These are phyloP conservation scores for Melanerpes aurifrons DNA, from an alignment of 2,113 vertebrate genomes.

Conservation along the genomic window DNA sequence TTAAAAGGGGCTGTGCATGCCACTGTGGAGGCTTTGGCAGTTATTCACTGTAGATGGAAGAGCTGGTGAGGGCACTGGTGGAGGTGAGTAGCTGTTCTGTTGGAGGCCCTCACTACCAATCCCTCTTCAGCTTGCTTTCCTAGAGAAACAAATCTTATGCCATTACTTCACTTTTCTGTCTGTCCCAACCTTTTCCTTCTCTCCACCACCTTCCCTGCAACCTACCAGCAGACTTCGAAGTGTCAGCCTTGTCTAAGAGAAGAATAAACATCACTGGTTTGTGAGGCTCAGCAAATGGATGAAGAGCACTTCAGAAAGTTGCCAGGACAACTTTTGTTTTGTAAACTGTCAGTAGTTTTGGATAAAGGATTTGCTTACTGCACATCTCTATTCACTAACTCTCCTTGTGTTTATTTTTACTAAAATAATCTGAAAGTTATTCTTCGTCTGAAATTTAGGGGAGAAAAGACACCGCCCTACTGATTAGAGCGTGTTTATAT, in stretches of 20 bases:
- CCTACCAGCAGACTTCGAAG: neutral
- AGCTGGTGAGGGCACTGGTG: neutral
- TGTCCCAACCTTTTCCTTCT: neutral
- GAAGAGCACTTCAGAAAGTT: neutral
- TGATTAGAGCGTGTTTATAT: neutral
- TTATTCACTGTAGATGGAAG: neutral
- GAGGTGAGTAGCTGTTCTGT: neutral
- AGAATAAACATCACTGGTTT: neutral
- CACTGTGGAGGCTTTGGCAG: neutral
- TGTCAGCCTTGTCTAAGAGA: neutral
- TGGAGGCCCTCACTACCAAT: neutral
- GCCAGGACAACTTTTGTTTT: conserved; percentile 1
- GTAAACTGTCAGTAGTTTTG: neutral
- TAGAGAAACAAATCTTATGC: neutral
- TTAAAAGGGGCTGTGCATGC: neutral
- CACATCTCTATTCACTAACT: neutral
- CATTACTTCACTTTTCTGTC: neutral
- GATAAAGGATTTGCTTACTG: neutral
- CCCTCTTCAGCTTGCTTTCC: neutral
- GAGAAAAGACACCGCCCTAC: accelerated
- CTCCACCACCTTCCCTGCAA: neutral
- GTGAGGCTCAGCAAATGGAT: neutral
- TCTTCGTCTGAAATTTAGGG: neutral
- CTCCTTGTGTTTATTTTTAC: neutral
- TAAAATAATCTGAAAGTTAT: neutral